These are phyloP conservation scores for Austrolebias charrua DNA, from an alignment of 2,797 vertebrate species.

Conservation along the genomic window DNA sequence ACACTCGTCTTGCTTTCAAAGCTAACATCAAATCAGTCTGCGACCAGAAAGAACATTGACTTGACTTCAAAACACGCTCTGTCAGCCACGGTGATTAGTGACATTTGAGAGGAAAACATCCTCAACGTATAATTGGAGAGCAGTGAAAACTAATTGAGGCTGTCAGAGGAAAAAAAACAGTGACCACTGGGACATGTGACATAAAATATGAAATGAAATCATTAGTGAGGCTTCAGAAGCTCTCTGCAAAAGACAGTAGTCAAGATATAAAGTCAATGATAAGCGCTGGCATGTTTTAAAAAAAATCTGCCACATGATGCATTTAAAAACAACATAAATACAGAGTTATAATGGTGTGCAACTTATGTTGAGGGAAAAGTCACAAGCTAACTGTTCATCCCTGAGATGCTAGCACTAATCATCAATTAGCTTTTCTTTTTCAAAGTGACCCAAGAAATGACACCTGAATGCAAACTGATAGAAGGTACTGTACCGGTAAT, in stretches of 20 bases:
- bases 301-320: conserved; percentile 5
- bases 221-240: conserved; percentile 38
- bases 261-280: not conserved
- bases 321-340: conserved; percentile 9
- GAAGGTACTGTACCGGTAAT: no score
- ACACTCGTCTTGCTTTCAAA: conserved; percentile 27
- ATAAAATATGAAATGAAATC: conserved; percentile 50
- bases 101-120: conserved; percentile 53
- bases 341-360: conserved; percentile 15
- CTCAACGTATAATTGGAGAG: conserved; percentile 45
- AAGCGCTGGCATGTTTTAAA: conserved; percentile 13
- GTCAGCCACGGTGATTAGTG: conserved; percentile 39
- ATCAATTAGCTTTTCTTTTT: conserved; percentile 30
- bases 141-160: conserved; percentile 34
- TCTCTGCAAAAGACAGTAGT: conserved; percentile 19
- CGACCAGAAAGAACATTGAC: conserved; percentile 21
- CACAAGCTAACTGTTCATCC: conserved; percentile 16
- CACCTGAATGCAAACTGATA: conserved; percentile 33
- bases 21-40: conserved; percentile 48
- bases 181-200: conserved; percentile 40
- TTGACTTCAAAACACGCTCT: conserved; percentile 35
- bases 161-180: conserved; percentile 49
- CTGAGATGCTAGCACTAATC: conserved; percentile 1
- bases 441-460: conserved; percentile 28
- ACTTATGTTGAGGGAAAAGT: conserved; percentile 7